Evolutionary conservation across 2,113 vertebrate species (phyloP).

Genomic region (Trichechus manatus): DNA sequence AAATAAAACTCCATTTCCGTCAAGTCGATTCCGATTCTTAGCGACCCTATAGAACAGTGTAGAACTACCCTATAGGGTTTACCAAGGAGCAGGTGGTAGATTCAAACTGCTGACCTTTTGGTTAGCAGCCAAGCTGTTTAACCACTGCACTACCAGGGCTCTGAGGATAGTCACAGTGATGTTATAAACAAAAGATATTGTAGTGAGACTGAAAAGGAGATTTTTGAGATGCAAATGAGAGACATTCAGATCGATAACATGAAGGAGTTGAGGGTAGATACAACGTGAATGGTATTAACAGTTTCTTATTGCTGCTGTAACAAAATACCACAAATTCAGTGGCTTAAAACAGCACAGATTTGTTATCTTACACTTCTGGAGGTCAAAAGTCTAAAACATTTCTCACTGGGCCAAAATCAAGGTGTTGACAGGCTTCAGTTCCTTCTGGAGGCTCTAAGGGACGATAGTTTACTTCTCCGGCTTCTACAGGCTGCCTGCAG

Average conservation of each 20-base stretch:
- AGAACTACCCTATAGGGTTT: too few species aligned
- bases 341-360: background rate
- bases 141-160: too few species aligned
- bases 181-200: background rate
- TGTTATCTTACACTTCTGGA: too few species aligned
- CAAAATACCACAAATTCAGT: rapidly evolving
- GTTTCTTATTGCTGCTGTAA: background rate
- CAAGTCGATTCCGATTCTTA: too few species aligned
- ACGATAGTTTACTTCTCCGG: too few species aligned
- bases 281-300: background rate
- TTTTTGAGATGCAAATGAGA: background rate
- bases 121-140: too few species aligned
- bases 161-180: background rate
- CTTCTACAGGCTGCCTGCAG: too few species aligned
- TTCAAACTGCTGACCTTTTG: too few species aligned
- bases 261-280: rapidly evolving
- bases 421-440: background rate
- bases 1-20: too few species aligned
- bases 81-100: too few species aligned
- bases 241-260: background rate
- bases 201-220: background rate
- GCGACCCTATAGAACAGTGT: too few species aligned
- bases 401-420: background rate
- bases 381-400: background rate
- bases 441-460: rapidly evolving